Percentiles rank a stretch among this genome's conserved stretches.
Evolutionary conservation across 2,888 invertebrate species (phyloP).

Genomic region (Eumacrocentrus americanus): DNA sequence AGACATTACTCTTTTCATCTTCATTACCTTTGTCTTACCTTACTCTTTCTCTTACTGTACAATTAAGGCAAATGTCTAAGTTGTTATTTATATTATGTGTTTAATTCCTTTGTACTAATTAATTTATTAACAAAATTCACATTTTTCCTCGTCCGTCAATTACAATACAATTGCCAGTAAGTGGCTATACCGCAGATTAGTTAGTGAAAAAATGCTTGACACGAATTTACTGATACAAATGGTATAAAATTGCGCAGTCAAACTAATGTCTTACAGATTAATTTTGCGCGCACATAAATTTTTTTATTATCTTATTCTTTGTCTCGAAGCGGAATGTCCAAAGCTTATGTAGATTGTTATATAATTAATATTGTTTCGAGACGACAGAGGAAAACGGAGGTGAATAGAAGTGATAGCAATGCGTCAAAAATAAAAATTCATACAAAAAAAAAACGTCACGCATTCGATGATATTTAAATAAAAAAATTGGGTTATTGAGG

Average conservation of each 20-base stretch:
- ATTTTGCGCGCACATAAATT: constrained; percentile 23
- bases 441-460: neutral
- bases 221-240: constrained; percentile 26
- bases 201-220: constrained; percentile 20
- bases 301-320: constrained; percentile 14
- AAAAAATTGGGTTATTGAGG: neutral
- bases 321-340: constrained; percentile 25
- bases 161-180: neutral
- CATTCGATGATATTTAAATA: neutral
- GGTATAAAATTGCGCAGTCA: constrained; percentile 34
- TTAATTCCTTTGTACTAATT: constrained; percentile 18
- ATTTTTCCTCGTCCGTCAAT: neutral
- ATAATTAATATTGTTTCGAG: neutral
- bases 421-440: neutral
- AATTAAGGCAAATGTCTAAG: constrained; percentile 34
- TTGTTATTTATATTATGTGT: constrained; percentile 31
- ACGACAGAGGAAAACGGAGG: neutral
- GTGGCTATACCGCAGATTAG: too few species aligned
- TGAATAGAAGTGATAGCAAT: neutral
- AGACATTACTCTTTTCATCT: neutral
- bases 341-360: neutral
- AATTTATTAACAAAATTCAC: constrained; percentile 18
- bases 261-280: constrained; percentile 27
- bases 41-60: constrained; percentile 30
- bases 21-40: neutral